phyloP scores from a whole-genome alignment of 2,113 vertebrate genomes.

The Seriola dumerili region DNA sequence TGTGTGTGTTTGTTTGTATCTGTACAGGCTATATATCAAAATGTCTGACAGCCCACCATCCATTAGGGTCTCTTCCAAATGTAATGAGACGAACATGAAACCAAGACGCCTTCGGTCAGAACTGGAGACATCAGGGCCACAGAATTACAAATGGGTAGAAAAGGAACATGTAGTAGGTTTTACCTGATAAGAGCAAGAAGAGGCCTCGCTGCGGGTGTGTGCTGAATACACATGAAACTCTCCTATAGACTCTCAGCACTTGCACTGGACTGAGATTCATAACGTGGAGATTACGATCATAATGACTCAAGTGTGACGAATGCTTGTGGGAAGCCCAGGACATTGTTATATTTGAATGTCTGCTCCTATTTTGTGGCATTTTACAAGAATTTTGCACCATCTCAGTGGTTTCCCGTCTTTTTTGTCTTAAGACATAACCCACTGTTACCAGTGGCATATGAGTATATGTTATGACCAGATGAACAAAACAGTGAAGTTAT shows the following conservation, averaged over 20 bases:
- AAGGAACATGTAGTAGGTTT: constrained; percentile 26
- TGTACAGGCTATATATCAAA: constrained; percentile 43
- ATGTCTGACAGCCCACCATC: constrained; percentile 40
- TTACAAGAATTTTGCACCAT: neutral
- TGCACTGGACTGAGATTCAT: constrained; percentile 1
- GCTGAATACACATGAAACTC: neutral
- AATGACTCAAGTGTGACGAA: constrained; percentile 42
- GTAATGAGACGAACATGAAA: constrained; percentile 64
- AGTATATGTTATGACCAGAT: neutral
- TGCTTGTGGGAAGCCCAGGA: neutral
- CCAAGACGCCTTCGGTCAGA: constrained; percentile 17
- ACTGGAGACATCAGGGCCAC: constrained; percentile 21
- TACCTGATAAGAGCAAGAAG: constrained; percentile 21
- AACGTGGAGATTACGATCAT: constrained; percentile 4
- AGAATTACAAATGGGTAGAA: constrained; percentile 26
- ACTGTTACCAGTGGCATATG: neutral
- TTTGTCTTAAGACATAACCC: neutral
- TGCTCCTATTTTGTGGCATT: neutral
- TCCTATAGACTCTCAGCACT: constrained; percentile 3
- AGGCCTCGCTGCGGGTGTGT: neutral
- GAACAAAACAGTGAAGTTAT: neutral
- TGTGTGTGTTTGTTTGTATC: neutral
- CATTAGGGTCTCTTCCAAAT: constrained; percentile 41
- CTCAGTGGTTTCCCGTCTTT: neutral
- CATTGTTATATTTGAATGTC: neutral